Evolutionary conservation across 2,113 vertebrate species (phyloP), one percentile per base, ranked within the genome.

Genomic region (Ochotona curzoniae): DNA sequence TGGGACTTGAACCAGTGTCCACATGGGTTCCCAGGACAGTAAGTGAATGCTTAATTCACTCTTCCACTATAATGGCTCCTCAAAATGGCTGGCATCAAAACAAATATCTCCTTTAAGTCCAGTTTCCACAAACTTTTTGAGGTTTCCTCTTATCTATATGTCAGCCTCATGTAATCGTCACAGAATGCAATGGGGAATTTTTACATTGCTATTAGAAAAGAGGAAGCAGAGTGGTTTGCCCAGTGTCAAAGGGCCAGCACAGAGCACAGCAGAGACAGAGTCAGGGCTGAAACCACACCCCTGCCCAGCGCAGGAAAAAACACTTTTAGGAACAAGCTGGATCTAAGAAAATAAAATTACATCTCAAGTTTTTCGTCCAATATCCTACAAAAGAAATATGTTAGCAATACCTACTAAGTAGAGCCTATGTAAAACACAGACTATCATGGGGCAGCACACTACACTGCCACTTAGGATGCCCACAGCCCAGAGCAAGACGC

Each of bases 201-300:
- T 93, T 71, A 94, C 63, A 94, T 93, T 75, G 18, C 78, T 71
- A 93, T 94, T 75, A 95, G 47, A 88, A 74, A 93, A 78, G 47
- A 87, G 49, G 87, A 95, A 93, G 87, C 18, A 87, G 71, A 94
- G 87, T 78, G 94, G 73, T 76, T 89, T 89, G 81, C 18, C 89
- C 47, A 79, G 64, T 82, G 47, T n/a, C 63, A 67, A 20, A 81
- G 0, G 73, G 51, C 51, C 70, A 76, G 54, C 28, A 90, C 32
- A 90, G 8, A 67, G 20, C 26, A 92, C 74, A 75, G 73, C 78
- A 60, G 94, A 90, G 51, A 83, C 28, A 60, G n/a, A 75, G 69
- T 5, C 14, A 6, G 83, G 26, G 71, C 35, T 75, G 67, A 94
- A 90, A 75, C 87, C 38, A 86, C 63, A 60, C 44, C 60, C 86